These are phyloP conservation scores for Ellobium chinense DNA, from an alignment of 2,888 invertebrate genomes.

Conservation along the genomic window DNA sequence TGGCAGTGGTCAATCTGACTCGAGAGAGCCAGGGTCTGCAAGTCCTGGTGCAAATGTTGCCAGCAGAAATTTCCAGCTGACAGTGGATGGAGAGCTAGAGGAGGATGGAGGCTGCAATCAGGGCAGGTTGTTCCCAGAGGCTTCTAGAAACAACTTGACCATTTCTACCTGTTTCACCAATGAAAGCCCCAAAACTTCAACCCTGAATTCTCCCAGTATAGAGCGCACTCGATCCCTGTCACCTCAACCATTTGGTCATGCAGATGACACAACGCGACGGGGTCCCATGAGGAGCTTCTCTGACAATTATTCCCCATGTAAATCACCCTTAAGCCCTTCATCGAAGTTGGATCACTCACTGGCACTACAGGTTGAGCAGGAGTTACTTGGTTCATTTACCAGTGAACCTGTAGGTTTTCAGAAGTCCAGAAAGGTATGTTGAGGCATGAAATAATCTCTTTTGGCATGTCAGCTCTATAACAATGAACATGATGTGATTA, in stretches of 20 bases:
- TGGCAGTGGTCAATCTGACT: neutral
- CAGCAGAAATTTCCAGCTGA: neutral
- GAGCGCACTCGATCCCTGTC: neutral
- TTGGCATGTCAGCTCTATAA: no score
- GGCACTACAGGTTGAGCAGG: slow-evolving; percentile 18
- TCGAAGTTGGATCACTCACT: neutral
- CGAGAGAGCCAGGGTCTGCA: neutral
- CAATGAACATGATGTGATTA: no score
- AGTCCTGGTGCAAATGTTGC: neutral
- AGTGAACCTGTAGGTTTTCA: neutral
- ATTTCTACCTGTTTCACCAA: neutral
- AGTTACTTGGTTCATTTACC: neutral
- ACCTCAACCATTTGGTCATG: neutral
- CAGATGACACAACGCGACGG: neutral
- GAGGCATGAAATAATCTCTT: no score
- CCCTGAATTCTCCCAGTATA: neutral
- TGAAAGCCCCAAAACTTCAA: neutral
- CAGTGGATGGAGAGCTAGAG: neutral
- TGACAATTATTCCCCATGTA: neutral
- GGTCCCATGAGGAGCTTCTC: slow-evolving; percentile 22
- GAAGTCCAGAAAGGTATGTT: slow-evolving; percentile 32
- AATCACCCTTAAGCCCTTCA: neutral
- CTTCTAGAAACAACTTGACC: neutral
- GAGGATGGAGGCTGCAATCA: slow-evolving; percentile 31
- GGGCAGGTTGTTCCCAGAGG: neutral